Conservation (phyloP, 2,113 vertebrate species). For the Theristicus caerulescens region DNA sequence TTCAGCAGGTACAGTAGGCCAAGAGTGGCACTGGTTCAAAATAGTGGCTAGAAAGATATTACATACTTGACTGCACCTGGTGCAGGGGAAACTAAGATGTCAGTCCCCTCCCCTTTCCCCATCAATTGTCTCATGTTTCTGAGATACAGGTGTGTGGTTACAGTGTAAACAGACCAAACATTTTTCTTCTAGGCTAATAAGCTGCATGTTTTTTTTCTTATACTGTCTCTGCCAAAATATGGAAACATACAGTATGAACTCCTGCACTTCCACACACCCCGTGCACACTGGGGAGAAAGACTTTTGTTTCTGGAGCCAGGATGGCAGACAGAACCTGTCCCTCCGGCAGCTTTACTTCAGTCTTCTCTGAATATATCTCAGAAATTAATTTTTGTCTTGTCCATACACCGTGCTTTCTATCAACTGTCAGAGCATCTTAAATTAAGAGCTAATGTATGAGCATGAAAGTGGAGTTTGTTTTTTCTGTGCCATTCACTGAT, state of each 20-base stretch:
- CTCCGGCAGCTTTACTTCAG: not conserved
- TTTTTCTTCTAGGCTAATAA: constrained; percentile 30
- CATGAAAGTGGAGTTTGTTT: not conserved
- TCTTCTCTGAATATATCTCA: not conserved
- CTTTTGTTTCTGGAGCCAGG: not conserved
- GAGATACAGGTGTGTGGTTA: constrained; percentile 53
- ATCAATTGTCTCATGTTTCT: constrained; percentile 19
- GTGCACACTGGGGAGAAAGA: not conserved
- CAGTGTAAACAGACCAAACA: constrained; percentile 5
- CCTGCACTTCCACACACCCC: not conserved
- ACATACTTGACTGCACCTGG: constrained; percentile 58
- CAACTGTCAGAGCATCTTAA: not conserved
- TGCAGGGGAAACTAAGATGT: constrained; percentile 22
- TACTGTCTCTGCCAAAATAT: not conserved
- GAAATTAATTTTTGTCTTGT: not conserved
- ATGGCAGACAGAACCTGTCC: not conserved
- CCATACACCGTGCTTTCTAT: not conserved
- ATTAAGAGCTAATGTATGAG: not conserved
- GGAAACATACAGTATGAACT: not conserved
- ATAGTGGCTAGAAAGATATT: constrained; percentile 12
- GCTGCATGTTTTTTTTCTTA: not conserved
- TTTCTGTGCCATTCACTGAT: not conserved
- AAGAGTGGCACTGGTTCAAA: constrained; percentile 61
- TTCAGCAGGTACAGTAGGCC: constrained; percentile 41
- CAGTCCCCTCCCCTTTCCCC: constrained; percentile 44